These are phyloP conservation scores for Indicator maculatus DNA, from an alignment of 2,113 vertebrate genomes.

Conservation along the genomic window DNA sequence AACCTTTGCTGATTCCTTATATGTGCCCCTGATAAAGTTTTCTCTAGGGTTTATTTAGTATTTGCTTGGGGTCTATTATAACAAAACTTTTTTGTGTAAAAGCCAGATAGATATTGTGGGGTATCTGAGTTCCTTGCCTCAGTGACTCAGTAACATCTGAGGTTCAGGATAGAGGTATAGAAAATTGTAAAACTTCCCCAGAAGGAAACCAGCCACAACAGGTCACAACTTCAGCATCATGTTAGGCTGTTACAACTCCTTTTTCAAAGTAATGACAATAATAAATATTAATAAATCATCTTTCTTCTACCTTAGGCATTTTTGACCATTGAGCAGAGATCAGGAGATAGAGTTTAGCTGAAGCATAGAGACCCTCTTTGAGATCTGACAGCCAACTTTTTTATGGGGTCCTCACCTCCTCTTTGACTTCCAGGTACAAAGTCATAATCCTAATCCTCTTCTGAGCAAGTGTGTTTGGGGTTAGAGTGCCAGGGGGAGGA, in stretches of 20 bases:
- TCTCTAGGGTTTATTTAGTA: background rate
- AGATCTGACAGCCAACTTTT: background rate
- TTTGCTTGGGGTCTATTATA: background rate
- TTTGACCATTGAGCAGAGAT: background rate
- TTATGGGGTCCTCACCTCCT: background rate
- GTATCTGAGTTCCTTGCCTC: background rate
- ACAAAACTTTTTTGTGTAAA: background rate
- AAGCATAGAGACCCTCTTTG: background rate
- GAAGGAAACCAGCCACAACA: background rate
- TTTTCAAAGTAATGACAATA: background rate
- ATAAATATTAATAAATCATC: no score
- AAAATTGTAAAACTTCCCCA: background rate
- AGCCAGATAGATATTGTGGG: background rate
- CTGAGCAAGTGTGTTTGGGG: fast-evolving
- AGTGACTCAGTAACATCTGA: background rate
- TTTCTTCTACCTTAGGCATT: background rate
- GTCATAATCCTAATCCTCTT: background rate
- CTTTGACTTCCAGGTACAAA: background rate
- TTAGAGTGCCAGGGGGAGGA: background rate
- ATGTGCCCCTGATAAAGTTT: background rate
- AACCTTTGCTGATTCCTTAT: background rate
- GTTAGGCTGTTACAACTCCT: background rate
- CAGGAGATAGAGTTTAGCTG: background rate
- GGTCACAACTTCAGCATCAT: background rate
- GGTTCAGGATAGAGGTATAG: background rate